These are phyloP conservation scores for Drosophila insularis DNA, from an alignment of 1,140 invertebrate species.

Conservation along the genomic window DNA sequence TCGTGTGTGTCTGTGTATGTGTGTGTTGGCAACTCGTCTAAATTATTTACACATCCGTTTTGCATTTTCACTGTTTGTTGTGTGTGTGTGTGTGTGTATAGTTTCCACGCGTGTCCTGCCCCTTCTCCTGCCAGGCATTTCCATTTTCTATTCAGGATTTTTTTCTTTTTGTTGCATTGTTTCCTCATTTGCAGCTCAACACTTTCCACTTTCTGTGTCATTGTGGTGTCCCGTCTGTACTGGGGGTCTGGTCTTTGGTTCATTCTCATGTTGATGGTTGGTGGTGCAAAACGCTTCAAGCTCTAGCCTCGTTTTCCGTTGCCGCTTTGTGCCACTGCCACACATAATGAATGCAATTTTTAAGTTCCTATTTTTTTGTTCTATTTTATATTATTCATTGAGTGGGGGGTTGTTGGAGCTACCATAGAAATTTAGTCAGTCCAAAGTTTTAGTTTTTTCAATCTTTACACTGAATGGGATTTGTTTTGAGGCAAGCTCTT, in stretches of 20 bases:
- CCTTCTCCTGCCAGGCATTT: constrained; percentile 42
- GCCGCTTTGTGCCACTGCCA: constrained; percentile 56
- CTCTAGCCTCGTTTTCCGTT: constrained; percentile 62
- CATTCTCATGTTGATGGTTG: constrained; percentile 7
- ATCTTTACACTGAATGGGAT: neutral
- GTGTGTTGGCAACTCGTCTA: constrained; percentile 70
- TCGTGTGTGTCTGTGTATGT: constrained; percentile 17
- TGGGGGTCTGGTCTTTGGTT: constrained; percentile 24
- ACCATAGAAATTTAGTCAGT: neutral
- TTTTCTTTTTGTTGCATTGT: constrained; percentile 64
- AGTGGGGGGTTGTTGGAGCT: neutral
- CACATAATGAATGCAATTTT: constrained; percentile 77
- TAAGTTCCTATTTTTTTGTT: constrained; percentile 24
- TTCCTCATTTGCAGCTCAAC: constrained; percentile 78
- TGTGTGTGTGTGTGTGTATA: constrained; percentile 37
- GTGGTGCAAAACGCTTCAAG: constrained; percentile 47
- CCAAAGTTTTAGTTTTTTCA: neutral
- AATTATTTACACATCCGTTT: constrained; percentile 81
- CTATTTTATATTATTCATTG: neutral
- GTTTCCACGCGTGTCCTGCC: constrained; percentile 60
- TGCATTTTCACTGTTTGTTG: constrained; percentile 69
- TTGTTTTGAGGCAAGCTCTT: neutral
- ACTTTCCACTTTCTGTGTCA: constrained; percentile 79
- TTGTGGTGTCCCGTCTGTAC: constrained; percentile 58
- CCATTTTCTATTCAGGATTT: constrained; percentile 46